phyloP scores from a whole-genome alignment of 2,888 invertebrate species.

The Ophion ventricosus region DNA sequence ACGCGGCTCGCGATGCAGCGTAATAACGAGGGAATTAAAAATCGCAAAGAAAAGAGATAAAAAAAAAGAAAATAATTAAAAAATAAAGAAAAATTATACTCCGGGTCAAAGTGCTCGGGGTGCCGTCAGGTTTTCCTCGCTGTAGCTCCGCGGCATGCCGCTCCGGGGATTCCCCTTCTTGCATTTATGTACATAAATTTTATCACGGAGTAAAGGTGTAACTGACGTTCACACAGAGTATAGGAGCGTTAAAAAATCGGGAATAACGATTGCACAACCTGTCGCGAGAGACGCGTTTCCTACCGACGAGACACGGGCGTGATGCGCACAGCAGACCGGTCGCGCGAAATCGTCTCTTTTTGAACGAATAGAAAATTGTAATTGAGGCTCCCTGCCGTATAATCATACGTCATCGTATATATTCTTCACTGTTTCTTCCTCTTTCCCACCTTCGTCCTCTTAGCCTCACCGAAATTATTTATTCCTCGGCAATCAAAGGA shows the following conservation, averaged over 20 bases:
- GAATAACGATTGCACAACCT: constrained; percentile 61
- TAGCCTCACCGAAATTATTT: constrained; percentile 26
- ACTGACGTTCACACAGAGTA: not conserved
- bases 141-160: not conserved
- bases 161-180: constrained; percentile 28
- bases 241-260: constrained; percentile 51
- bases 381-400: constrained; percentile 43
- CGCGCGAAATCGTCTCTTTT: constrained; percentile 13
- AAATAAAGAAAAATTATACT: constrained; percentile 22
- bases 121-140: constrained; percentile 53
- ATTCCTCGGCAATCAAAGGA: constrained; percentile 44
- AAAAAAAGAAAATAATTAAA: not conserved
- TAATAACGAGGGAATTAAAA: constrained; percentile 25
- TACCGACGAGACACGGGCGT: constrained; percentile 6
- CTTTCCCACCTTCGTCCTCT: not conserved
- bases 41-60: not conserved
- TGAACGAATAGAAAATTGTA: constrained; percentile 16
- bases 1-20: not conserved
- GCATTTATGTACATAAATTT: constrained; percentile 25
- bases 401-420: constrained; percentile 30
- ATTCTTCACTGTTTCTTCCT: not conserved
- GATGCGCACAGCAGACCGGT: constrained; percentile 38
- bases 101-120: constrained; percentile 54
- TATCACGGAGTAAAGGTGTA: not conserved
- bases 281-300: constrained; percentile 47